Percentiles rank a stretch among this genome's conserved stretches.
phyloP scores from a whole-genome alignment of 2,888 invertebrate genomes.

The Atethmia centrago region DNA sequence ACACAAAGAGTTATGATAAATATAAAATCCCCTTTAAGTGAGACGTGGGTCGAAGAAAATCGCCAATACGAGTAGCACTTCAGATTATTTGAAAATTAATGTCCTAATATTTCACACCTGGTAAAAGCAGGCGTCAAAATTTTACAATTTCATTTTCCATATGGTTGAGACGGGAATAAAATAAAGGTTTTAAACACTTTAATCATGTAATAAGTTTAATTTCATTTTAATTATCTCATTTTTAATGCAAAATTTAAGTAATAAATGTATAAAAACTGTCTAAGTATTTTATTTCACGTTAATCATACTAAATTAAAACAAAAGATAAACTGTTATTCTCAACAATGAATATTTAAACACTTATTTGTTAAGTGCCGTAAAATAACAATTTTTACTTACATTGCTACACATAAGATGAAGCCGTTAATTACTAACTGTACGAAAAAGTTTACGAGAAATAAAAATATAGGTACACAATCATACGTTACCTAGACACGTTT shows the following conservation, averaged over 20 bases:
- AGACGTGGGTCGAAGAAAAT: not conserved
- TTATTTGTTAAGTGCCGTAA: not conserved
- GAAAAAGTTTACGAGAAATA: not conserved
- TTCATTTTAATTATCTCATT: slow-evolving; percentile 2
- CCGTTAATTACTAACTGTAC: not conserved
- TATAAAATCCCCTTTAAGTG: not conserved
- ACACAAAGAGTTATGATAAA: slow-evolving; percentile 4
- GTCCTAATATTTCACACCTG: not conserved
- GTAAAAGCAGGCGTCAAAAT: not conserved
- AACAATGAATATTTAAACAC: not conserved
- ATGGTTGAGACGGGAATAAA: not conserved
- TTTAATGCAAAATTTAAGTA: not conserved
- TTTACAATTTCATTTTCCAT: not conserved
- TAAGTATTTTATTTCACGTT: slow-evolving; percentile 16
- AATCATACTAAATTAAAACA: not conserved
- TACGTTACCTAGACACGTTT: slow-evolving; percentile 19
- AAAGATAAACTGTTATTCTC: not conserved
- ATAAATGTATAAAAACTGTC: slow-evolving; percentile 24
- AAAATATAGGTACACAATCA: not conserved
- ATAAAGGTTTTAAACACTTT: slow-evolving; percentile 2
- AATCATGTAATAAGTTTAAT: slow-evolving; percentile 12
- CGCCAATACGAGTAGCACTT: not conserved
- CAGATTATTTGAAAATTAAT: not conserved
- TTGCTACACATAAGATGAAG: not conserved
- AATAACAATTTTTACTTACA: slow-evolving; percentile 19